Evolutionary conservation across 2,888 invertebrate genomes (phyloP), one percentile per base, ranked within the genome.

Genomic region (Allophyes oxyacanthae): DNA sequence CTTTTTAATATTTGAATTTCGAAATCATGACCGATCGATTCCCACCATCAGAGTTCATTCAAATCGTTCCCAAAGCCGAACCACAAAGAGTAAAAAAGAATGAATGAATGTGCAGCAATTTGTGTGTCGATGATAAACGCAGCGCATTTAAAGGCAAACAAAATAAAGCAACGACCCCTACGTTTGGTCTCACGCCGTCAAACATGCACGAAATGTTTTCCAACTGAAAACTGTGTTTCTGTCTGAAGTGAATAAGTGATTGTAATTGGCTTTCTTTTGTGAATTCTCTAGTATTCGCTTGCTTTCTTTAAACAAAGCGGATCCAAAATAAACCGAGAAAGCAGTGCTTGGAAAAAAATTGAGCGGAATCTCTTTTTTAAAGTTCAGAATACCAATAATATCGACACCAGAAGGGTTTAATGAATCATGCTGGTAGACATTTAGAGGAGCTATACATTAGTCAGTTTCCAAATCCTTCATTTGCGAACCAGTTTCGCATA

Each of bases 141-240:
- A 59, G 40, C 38, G 57, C 49, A 55, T 76, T 65, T 67, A 65
- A 59, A 70, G 61, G 34, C 44, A 69, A 72, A 73, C 52, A 75
- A 78, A 76, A 75, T 63, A 33, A 67, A 69, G 48, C 48, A 9
- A 43, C 42, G 14, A 32, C 52, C 51, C 43, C 48, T 52, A 45
- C 54, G 46, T 45, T 52, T 45, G 42, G 37, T 78, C 64, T 62
- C 71, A 65, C 62, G 67, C 60, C 40, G 59, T 53, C 60, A 55
- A 20, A 46, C 43, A 38, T 30, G 45, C 52, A 51, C 43, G 10
- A 32, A 15, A 46, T 20, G 56, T 58, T 55, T 77, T 69, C 51
- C 65, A 60, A 49, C 38, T 69, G 9, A 13, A 36, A 15, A 42
- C 54, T 1, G 55, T 51, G 48, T 51, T 28, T 7, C 7, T 25